These are phyloP conservation scores for Ochropacha duplaris DNA, from an alignment of 2,888 invertebrate species.

Conservation along the genomic window DNA sequence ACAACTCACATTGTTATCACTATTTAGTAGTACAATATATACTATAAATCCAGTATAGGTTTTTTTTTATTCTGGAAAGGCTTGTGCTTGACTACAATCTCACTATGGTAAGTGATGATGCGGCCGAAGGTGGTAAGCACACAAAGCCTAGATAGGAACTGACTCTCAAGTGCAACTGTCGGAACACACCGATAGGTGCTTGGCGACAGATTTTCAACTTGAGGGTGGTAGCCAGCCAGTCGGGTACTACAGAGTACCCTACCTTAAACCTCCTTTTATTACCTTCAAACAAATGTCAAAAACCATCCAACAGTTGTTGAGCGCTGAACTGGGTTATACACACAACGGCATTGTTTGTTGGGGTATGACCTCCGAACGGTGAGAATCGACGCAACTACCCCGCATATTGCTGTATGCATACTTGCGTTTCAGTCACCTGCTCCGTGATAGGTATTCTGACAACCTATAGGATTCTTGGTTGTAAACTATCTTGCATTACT, in stretches of 20 bases:
- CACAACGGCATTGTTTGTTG: constrained; percentile 26
- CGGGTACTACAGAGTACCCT: no score
- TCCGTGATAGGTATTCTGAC: not conserved
- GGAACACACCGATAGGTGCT: no score
- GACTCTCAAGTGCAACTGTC: no score
- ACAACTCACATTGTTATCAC: no score
- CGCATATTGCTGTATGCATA: constrained; percentile 19
- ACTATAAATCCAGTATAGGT: no score
- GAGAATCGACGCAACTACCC: constrained; percentile 13
- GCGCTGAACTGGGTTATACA: constrained; percentile 26
- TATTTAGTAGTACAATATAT: no score
- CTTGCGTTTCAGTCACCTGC: not conserved
- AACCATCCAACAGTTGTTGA: constrained; percentile 19
- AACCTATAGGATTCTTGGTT: not conserved
- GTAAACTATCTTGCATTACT: not conserved
- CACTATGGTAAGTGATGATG: no score
- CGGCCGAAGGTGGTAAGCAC: no score
- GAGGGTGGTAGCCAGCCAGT: no score
- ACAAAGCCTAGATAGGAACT: no score
- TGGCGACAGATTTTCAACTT: no score
- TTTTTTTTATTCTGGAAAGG: no score
- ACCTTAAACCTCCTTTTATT: not conserved
- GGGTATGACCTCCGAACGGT: constrained; percentile 15
- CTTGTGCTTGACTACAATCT: not conserved
- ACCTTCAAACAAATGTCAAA: constrained; percentile 17